phyloP scores from a whole-genome alignment of 1,140 invertebrate species.

The Gryllus bimaculatus region DNA sequence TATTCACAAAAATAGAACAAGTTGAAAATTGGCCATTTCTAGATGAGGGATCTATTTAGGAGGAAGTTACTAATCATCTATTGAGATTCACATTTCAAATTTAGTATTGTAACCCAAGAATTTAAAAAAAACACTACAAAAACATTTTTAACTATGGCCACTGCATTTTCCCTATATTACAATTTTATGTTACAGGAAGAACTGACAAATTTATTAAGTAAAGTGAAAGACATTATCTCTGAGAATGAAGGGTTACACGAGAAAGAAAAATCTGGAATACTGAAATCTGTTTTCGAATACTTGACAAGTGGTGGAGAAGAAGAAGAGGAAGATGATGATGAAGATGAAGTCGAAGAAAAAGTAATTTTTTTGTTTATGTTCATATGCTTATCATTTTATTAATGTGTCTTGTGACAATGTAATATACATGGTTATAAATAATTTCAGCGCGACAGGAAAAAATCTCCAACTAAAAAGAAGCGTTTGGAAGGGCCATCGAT shows the following conservation, averaged over 20 bases:
- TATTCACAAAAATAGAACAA: too few species aligned
- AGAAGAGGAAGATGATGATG: constrained; percentile 29
- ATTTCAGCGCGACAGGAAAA: constrained; percentile 12
- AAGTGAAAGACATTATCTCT: constrained; percentile 68
- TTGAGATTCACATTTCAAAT: too few species aligned
- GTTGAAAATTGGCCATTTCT: too few species aligned
- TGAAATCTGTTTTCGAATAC: constrained; percentile 44
- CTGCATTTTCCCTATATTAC: too few species aligned
- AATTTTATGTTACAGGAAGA: constrained; percentile 42
- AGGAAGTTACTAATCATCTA: too few species aligned
- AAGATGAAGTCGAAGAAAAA: constrained; percentile 9
- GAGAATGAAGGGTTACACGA: constrained; percentile 72
- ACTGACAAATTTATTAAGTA: constrained; percentile 57
- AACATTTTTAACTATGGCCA: too few species aligned
- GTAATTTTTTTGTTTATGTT: background rate
- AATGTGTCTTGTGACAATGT: background rate
- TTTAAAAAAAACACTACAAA: too few species aligned
- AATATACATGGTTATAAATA: background rate
- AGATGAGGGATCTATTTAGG: too few species aligned
- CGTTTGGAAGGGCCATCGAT: constrained; percentile 54
- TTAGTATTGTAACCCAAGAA: too few species aligned
- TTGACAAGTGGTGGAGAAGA: constrained; percentile 39
- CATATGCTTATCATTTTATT: background rate
- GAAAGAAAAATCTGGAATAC: constrained; percentile 51
- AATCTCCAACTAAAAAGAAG: constrained; percentile 9